Base-by-base conservation (phyloP, 2,797 vertebrate species). In the Heteromormyrus szaboi region DNA sequence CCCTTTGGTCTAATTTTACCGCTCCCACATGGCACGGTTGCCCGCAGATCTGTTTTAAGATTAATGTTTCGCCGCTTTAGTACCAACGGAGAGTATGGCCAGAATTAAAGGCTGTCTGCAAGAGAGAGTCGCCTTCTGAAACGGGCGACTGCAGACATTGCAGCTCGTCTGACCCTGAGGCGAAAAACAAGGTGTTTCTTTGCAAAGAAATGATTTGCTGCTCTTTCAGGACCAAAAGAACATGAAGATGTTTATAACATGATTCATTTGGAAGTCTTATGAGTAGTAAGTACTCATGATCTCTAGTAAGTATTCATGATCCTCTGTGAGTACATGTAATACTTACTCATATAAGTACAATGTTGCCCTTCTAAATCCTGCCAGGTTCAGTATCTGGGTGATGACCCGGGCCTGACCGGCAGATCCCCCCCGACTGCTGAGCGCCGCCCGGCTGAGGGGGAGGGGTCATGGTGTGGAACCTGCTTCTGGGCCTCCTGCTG, bases 401-500 rank as follows among this genome's bases (percentile, higher is more conserved):
- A 86, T 86, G 62, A 72, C 5, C 62, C 17, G 29, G 17, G 46
- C 59, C 59, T 72, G 62, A 65, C 1, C n/a, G 46, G 81, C 41
- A 12, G 85, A 56, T 14, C 25, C 50, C 25, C 25, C 29, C 51
- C 2, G 14, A 37, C 50, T 19, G 85, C 53, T 56, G 33, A 17
- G 50, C 8, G 14, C 51, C 25, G 25, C 84, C 46, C 25, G 1
- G 50, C 84, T 2, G 41, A 48, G 50, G 53, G 46, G 44, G 44
- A 19, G 81, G 22, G 91, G 91, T 91, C 95, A 96, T 96, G 96
- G 92, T 96, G 92, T 96, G 95, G 95, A 96, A 95, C 1, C 91
- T 96, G 91, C 92, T 97, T 14, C 93, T 96, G 22, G 95, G 94
- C 1, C 92, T 96, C 88, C 92, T 96, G 91, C 90, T 96, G 87